Evolutionary conservation across 2,888 invertebrate genomes (phyloP).

Genomic region (Acleris cristana): DNA sequence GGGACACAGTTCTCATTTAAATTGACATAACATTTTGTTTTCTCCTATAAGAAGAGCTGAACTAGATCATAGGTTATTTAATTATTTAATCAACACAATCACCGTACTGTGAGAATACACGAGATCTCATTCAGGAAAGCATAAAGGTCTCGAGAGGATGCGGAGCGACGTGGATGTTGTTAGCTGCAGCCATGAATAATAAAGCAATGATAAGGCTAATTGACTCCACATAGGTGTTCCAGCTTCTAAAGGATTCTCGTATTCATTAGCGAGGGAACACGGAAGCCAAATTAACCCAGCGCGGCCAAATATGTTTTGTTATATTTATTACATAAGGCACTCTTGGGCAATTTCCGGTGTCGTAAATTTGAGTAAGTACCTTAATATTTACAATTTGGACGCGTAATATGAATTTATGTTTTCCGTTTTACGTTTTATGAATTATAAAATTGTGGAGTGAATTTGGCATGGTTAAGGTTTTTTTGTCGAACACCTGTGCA

Average conservation of each 20-base stretch:
- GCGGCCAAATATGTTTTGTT: slow-evolving; percentile 15
- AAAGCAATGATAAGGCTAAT: background rate
- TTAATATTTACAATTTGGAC: slow-evolving; percentile 32
- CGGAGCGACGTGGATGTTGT: background rate
- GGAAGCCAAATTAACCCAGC: slow-evolving; percentile 26
- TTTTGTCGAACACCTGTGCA: background rate
- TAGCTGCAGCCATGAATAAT: background rate
- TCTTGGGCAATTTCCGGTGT: slow-evolving; percentile 30
- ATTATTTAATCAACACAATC: too few relatives aligned
- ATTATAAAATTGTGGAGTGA: slow-evolving; percentile 9
- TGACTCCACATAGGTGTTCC: background rate
- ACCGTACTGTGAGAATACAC: slow-evolving; percentile 6
- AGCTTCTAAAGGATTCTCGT: background rate
- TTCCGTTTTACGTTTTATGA: slow-evolving; percentile 18
- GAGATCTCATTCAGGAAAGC: slow-evolving; percentile 43
- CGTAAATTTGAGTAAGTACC: slow-evolving; percentile 20
- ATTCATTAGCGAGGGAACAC: slow-evolving; percentile 21
- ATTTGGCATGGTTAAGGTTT: background rate
- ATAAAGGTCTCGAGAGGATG: slow-evolving; percentile 46
- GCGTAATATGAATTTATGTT: slow-evolving; percentile 19
- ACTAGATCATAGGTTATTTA: too few relatives aligned
- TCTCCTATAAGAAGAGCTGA: too few relatives aligned
- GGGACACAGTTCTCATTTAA: slow-evolving; percentile 66
- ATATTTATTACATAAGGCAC: slow-evolving; percentile 32
- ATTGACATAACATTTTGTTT: slow-evolving; percentile 55